Base-by-base conservation (phyloP, 1,140 invertebrate species). In the Augochlora pura region DNA sequence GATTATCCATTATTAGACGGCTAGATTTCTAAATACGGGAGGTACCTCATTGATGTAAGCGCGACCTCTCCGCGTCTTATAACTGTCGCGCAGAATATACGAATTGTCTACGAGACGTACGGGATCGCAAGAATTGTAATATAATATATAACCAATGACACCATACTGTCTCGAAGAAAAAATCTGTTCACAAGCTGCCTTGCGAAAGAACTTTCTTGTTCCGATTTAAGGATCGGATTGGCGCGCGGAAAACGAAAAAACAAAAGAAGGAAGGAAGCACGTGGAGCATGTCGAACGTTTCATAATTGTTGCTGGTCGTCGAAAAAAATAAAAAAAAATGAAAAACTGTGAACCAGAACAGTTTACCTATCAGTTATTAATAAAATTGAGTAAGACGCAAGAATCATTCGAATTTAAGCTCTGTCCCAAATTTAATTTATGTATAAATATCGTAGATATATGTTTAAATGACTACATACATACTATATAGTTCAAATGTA, bases 121-220 rank as follows among this genome's bases (percentile, higher is more conserved):
- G 14, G 54, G 39, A 68, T 21, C 49, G 60, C 62, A 57, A 74
- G 69, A 83, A 88, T 87, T 88, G 87, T 88, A 88, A 87, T 87
- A 86, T 86, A 87, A 81, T 73, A 80, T 84, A 77, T 67, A 81
- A 74, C 69, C 59, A 66, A 73, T 68, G 64, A 71, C 60, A 59
- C 59, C 42, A 82, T 80, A 76, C 79, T 85, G 76, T 85, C 79
- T 57, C 63, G 74, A 78, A 63, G 72, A 64, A 76, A 52, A 62
- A 72, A 86, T 87, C 76, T 88, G 86, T 88, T 90, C 88, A 90
- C 88, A 83, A 89, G 87, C 87, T 90, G 88, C 88, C 88, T 90
- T 90, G 88, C 84, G 81, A 83, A 82, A 81, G 79, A 87, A 83
- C 87, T 72, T 77, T 65, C 71, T 76, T 83, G 75, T 85, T 84